These are phyloP conservation scores for Orthosia incerta DNA, from an alignment of 2,888 invertebrate species.

Conservation along the genomic window DNA sequence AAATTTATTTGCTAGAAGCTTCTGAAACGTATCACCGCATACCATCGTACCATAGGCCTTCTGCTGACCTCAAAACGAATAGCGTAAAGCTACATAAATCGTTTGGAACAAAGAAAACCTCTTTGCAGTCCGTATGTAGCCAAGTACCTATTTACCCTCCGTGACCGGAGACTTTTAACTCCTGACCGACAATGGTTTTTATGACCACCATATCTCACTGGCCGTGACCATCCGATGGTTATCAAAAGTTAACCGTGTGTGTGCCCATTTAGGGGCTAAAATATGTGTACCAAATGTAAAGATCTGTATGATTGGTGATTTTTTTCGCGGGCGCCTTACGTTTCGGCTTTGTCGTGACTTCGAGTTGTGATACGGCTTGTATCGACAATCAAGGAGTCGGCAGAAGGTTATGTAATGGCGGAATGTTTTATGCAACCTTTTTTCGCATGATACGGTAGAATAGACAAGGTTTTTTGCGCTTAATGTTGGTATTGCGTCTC, in stretches of 20 bases:
- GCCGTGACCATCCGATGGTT: slow-evolving; percentile 73
- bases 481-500: slow-evolving; percentile 51
- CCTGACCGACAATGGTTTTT: slow-evolving; percentile 74
- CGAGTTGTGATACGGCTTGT: slow-evolving; percentile 53
- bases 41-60: slow-evolving; percentile 9
- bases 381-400: slow-evolving; percentile 60
- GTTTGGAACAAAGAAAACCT: slow-evolving; percentile 61
- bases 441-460: slow-evolving; percentile 52
- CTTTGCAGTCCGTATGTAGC: slow-evolving; percentile 54
- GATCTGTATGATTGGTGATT: slow-evolving; percentile 67
- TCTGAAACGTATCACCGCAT: slow-evolving; percentile 17
- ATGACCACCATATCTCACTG: slow-evolving; percentile 69
- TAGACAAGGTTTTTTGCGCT: slow-evolving; percentile 63
- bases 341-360: slow-evolving; percentile 54
- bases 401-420: slow-evolving; percentile 65
- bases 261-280: slow-evolving; percentile 63
- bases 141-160: slow-evolving; percentile 64
- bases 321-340: slow-evolving; percentile 67
- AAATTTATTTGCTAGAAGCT: background rate
- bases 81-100: slow-evolving; percentile 57
- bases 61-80: slow-evolving; percentile 58
- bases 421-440: slow-evolving; percentile 64
- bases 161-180: slow-evolving; percentile 70
- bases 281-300: slow-evolving; percentile 66
- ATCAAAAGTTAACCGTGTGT: slow-evolving; percentile 66